Conservation (phyloP, 2,113 vertebrate genomes). For the Meleagris gallopavo region DNA sequence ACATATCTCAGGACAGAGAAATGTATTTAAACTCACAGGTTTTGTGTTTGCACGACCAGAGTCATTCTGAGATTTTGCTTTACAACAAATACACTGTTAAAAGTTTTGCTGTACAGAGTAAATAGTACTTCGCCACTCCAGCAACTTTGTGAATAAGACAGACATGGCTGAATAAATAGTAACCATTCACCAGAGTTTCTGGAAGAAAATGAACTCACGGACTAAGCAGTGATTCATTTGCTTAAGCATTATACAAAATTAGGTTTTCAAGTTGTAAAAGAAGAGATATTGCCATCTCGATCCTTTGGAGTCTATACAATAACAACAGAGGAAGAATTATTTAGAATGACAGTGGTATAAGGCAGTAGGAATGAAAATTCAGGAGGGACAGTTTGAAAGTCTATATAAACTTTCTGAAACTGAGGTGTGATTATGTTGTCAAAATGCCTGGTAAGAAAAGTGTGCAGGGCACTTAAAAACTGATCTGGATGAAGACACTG, state of each 20-base stretch:
- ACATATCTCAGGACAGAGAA: neutral
- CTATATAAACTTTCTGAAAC: neutral
- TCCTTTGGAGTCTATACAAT: neutral
- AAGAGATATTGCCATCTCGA: neutral
- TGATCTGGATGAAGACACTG: neutral
- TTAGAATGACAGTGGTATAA: neutral
- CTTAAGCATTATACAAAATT: neutral
- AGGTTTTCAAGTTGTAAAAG: conserved; percentile 10
- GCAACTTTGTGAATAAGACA: neutral
- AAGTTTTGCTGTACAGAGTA: neutral
- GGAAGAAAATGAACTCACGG: neutral
- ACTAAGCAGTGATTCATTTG: neutral
- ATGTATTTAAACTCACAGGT: neutral
- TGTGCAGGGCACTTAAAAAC: neutral
- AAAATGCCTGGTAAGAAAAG: neutral
- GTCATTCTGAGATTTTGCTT: neutral
- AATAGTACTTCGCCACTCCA: neutral
- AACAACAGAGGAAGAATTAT: neutral
- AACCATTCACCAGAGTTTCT: neutral
- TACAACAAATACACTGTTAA: neutral
- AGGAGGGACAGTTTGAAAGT: neutral
- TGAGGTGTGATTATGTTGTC: neutral
- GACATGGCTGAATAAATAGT: neutral
- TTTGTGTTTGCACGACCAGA: neutral
- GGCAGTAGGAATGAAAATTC: neutral